These are phyloP conservation scores for Chelon labrosus DNA, from an alignment of 2,797 vertebrate species.

Conservation along the genomic window DNA sequence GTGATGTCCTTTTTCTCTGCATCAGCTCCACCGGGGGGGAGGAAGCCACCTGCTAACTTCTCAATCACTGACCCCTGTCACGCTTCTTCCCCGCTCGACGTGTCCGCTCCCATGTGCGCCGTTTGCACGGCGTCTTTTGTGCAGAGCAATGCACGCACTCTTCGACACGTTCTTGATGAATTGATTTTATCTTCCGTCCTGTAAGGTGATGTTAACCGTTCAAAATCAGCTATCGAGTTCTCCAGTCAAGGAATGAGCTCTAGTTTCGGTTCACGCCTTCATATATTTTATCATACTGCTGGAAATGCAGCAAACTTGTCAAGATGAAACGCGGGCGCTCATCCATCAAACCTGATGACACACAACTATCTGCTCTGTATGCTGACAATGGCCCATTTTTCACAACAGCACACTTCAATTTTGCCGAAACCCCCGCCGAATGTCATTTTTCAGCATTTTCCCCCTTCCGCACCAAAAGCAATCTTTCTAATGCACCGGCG, in stretches of 20 bases:
- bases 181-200: constrained; percentile 1
- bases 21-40: constrained; percentile 62
- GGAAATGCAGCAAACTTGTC: constrained; percentile 30
- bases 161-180: neutral
- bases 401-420: constrained; percentile 52
- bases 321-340: constrained; percentile 36
- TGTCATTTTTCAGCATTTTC: constrained; percentile 62
- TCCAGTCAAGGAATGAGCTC: constrained; percentile 5
- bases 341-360: constrained; percentile 67
- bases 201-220: neutral
- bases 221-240: neutral
- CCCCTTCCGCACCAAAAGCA: constrained; percentile 35
- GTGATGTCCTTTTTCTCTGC: constrained; percentile 38
- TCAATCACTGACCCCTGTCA: constrained; percentile 41
- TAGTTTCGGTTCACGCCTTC: constrained; percentile 37
- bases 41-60: constrained; percentile 48
- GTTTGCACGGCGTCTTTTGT: neutral
- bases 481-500: constrained; percentile 46
- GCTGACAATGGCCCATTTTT: constrained; percentile 64
- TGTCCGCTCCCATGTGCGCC: neutral
- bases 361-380: constrained; percentile 57
- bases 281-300: constrained; percentile 44
- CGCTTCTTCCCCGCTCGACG: constrained; percentile 6
- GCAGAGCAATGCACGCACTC: neutral
- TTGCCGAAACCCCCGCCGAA: constrained; percentile 37